phyloP scores from a whole-genome alignment of 30 jellyfish, hydroid and myxozoan genomes.

The Aurelia aurita complex sp. Pacific region DNA sequence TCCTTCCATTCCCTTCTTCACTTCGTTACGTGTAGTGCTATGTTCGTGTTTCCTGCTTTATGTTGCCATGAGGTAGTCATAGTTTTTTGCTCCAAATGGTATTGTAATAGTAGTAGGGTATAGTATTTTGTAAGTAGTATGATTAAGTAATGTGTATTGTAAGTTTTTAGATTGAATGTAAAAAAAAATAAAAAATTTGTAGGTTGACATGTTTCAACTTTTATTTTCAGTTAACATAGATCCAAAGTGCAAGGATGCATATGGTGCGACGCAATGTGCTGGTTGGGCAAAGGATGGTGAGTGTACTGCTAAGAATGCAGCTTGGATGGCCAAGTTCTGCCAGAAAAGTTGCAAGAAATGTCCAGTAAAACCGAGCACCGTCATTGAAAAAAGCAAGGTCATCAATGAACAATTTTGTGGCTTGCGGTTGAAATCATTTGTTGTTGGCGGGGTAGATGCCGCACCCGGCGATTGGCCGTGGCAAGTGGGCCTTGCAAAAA shows the following conservation, averaged over 20 bases:
- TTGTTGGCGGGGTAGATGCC: slow-evolving; percentile 45
- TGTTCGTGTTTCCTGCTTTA: too few relatives aligned
- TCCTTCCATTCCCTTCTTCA: too few relatives aligned
- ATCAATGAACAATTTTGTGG: slow-evolving; percentile 36
- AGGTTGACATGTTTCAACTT: too few relatives aligned
- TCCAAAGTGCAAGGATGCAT: background rate
- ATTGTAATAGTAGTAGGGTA: too few relatives aligned
- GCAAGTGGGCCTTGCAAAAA: slow-evolving; percentile 47
- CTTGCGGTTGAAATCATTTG: slow-evolving; percentile 37
- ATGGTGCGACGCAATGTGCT: background rate
- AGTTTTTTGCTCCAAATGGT: too few relatives aligned
- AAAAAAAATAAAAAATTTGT: too few relatives aligned
- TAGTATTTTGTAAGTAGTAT: too few relatives aligned
- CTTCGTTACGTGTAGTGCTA: too few relatives aligned
- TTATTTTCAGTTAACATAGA: background rate
- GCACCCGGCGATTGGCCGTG: slow-evolving; percentile 63
- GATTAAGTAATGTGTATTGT: too few relatives aligned
- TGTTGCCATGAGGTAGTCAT: too few relatives aligned
- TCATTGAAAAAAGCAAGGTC: background rate
- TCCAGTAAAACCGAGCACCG: background rate
- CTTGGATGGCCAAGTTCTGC: background rate
- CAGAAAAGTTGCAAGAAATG: background rate
- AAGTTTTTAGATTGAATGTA: too few relatives aligned
- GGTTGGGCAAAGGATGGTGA: background rate
- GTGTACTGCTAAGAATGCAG: background rate